Conservation (phyloP, 2,888 invertebrate genomes). For the Leptinotarsa haldemani region DNA sequence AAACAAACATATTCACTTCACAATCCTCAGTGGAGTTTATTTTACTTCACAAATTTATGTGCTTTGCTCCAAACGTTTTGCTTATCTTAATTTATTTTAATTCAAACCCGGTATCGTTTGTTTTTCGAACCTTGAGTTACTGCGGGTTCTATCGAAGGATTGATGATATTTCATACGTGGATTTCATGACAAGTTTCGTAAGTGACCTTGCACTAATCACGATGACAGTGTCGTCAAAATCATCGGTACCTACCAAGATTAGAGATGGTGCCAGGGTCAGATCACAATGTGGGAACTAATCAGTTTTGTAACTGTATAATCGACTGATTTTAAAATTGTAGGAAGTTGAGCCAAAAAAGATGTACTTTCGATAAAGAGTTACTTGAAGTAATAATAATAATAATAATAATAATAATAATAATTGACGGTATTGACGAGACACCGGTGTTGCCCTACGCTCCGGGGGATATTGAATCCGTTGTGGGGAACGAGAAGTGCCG, state of each 20-base stretch:
- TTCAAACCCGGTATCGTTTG: slow-evolving; percentile 34
- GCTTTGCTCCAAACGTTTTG: slow-evolving; percentile 29
- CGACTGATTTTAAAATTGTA: not conserved
- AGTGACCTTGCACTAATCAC: slow-evolving; percentile 10
- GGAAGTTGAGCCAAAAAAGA: too few relatives aligned
- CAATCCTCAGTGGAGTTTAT: slow-evolving; percentile 24
- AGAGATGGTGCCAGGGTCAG: not conserved
- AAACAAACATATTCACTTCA: too few relatives aligned
- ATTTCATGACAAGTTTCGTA: slow-evolving; percentile 3
- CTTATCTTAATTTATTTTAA: slow-evolving; percentile 34
- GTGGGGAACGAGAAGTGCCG: too few relatives aligned
- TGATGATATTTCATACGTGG: slow-evolving; percentile 18
- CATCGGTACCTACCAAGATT: not conserved
- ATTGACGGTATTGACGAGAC: too few relatives aligned
- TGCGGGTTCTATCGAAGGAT: slow-evolving; percentile 10
- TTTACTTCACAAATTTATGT: slow-evolving; percentile 37
- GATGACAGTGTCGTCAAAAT: not conserved
- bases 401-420: too few relatives aligned
- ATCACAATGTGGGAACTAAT: not conserved
- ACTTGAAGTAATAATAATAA: too few relatives aligned
- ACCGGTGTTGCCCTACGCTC: too few relatives aligned
- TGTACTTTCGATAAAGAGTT: too few relatives aligned
- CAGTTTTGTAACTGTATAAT: not conserved
- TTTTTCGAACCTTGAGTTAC: slow-evolving; percentile 15
- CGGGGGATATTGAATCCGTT: too few relatives aligned